A percentile compares a stretch with the other conserved stretches of the same genome.
phyloP scores from a whole-genome alignment of 2,888 invertebrate genomes.

The Drosophila paramelanica region DNA sequence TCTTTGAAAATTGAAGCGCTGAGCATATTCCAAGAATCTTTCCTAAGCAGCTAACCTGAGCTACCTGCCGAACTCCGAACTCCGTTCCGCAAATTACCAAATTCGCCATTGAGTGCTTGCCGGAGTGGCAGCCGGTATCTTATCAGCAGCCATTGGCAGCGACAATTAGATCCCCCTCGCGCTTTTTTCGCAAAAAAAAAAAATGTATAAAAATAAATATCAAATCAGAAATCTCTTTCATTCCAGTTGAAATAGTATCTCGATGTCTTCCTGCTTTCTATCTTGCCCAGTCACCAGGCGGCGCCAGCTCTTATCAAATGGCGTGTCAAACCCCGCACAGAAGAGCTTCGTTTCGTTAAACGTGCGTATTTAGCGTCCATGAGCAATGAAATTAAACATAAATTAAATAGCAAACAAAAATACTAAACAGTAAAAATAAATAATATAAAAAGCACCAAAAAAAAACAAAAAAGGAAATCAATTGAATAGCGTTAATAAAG shows the following conservation, averaged over 20 bases:
- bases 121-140: constrained; percentile 40
- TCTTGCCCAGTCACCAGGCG: constrained; percentile 23
- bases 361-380: constrained; percentile 65
- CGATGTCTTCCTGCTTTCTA: constrained; percentile 24
- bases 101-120: constrained; percentile 17
- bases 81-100: constrained; percentile 15
- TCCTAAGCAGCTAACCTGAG: constrained; percentile 41
- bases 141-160: constrained; percentile 43
- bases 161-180: constrained; percentile 36
- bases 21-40: constrained; percentile 38
- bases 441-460: constrained; percentile 10
- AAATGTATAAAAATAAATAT: not conserved
- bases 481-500: constrained; percentile 49
- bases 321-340: constrained; percentile 22
- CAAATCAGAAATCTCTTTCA: constrained; percentile 8
- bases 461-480: constrained; percentile 44
- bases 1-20: constrained; percentile 27
- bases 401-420: constrained; percentile 15
- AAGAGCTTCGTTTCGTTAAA: constrained; percentile 4
- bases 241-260: constrained; percentile 17
- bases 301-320: constrained; percentile 63
- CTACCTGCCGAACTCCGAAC: constrained; percentile 45
- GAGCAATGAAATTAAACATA: constrained; percentile 63
- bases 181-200: not conserved
- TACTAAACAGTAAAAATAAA: constrained; percentile 6